phyloP scores from a whole-genome alignment of 2,113 vertebrate species.

The Narcine bancroftii region DNA sequence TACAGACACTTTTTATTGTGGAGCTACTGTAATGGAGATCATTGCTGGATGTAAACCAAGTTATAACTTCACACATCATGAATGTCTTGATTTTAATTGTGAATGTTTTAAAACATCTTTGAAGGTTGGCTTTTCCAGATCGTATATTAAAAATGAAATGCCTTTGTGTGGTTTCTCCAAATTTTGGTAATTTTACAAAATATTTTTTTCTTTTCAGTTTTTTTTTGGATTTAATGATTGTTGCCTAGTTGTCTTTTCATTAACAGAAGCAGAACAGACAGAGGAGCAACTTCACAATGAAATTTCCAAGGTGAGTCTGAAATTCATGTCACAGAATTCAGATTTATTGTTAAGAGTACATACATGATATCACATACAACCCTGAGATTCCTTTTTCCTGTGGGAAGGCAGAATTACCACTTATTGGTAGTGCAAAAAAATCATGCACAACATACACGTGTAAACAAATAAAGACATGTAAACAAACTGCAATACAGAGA shows the following conservation, averaged over 20 bases:
- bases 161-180: neutral
- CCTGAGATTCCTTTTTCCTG: too few species aligned
- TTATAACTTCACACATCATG: neutral
- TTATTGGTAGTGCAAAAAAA: too few species aligned
- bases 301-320: conserved; percentile 78
- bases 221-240: too few species aligned
- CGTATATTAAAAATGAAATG: neutral
- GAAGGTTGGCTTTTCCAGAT: too few species aligned
- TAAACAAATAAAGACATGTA: too few species aligned
- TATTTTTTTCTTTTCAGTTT: neutral
- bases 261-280: conserved; percentile 84
- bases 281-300: conserved; percentile 94
- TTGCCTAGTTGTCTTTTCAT: conserved; percentile 38
- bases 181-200: neutral
- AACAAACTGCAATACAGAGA: too few species aligned
- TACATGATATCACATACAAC: too few species aligned
- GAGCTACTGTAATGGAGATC: neutral
- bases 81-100: neutral
- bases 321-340: too few species aligned
- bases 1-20: neutral
- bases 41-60: neutral
- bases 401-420: too few species aligned
- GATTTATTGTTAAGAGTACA: too few species aligned
- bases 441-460: too few species aligned
- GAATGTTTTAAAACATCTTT: neutral